Percentiles rank a stretch among this genome's conserved stretches.
phyloP scores from a whole-genome alignment of 2,888 invertebrate genomes.

The Vanessa cardui region DNA sequence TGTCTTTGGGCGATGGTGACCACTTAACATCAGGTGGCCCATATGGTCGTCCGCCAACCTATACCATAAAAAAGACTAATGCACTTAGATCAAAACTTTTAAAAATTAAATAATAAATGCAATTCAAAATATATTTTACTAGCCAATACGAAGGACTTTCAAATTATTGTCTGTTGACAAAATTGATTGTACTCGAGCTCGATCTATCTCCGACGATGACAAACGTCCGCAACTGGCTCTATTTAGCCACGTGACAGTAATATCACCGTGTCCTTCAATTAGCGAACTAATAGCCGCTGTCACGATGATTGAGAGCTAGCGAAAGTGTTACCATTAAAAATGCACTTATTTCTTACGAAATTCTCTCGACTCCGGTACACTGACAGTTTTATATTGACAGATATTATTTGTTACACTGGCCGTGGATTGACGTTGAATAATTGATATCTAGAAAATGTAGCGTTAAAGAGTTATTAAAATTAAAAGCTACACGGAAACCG shows the following conservation, averaged over 20 bases:
- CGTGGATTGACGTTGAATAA: constrained; percentile 26
- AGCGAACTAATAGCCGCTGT: constrained; percentile 37
- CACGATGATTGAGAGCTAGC: constrained; percentile 33
- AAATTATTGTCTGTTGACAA: constrained; percentile 44
- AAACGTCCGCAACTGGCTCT: constrained; percentile 37
- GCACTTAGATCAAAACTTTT: too few relatives aligned
- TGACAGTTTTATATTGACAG: constrained; percentile 22
- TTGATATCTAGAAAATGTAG: constrained; percentile 22
- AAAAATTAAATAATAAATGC: too few relatives aligned
- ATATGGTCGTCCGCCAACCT: too few relatives aligned
- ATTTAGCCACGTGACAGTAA: constrained; percentile 34
- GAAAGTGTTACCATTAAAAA: constrained; percentile 35
- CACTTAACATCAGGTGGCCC: too few relatives aligned
- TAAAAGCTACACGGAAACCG: constrained; percentile 17
- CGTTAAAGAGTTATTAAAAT: constrained; percentile 5
- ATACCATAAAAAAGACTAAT: too few relatives aligned
- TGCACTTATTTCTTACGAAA: constrained; percentile 31
- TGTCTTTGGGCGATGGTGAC: too few relatives aligned
- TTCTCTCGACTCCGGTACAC: constrained; percentile 12
- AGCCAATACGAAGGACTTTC: too few relatives aligned
- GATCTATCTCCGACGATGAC: constrained; percentile 47
- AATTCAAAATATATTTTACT: too few relatives aligned
- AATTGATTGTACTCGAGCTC: constrained; percentile 41
- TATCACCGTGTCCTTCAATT: constrained; percentile 44
- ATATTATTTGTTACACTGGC: constrained; percentile 21